A percentile compares a stretch with the other conserved stretches of the same genome.
Evolutionary conservation across 2,888 invertebrate genomes (phyloP).

Genomic region (Euzophera pinguis): DNA sequence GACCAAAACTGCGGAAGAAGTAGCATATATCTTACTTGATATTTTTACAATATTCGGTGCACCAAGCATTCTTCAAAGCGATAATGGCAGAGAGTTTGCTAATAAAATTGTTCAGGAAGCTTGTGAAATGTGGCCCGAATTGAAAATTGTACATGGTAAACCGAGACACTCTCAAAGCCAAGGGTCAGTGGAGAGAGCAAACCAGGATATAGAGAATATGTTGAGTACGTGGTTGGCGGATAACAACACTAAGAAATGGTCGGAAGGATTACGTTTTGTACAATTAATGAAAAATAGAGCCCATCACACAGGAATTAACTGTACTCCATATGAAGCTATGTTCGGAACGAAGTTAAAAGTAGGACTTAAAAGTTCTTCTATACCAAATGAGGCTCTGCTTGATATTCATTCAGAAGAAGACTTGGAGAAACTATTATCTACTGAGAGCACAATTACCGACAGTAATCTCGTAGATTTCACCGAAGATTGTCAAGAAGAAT

Average conservation of each 20-base stretch:
- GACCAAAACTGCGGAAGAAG: conserved; percentile 39
- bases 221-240: conserved; percentile 41
- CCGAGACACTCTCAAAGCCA: too few species aligned
- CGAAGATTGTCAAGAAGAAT: not conserved
- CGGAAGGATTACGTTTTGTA: conserved; percentile 47
- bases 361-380: conserved; percentile 18
- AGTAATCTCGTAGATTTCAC: conserved; percentile 8
- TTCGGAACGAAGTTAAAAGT: conserved; percentile 30
- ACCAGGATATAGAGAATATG: conserved; percentile 48
- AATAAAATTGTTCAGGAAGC: conserved; percentile 29
- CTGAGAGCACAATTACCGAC: not conserved
- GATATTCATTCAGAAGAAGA: conserved; percentile 17
- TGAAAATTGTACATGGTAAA: conserved; percentile 48
- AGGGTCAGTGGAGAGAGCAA: conserved; percentile 40
- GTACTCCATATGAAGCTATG: conserved; percentile 42
- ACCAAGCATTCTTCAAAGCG: conserved; percentile 41
- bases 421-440: conserved; percentile 17
- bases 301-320: conserved; percentile 40
- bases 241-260: conserved; percentile 44
- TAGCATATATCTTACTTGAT: conserved; percentile 39
- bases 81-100: conserved; percentile 39
- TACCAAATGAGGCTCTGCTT: conserved; percentile 14
- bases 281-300: conserved; percentile 52
- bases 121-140: conserved; percentile 31
- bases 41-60: conserved; percentile 48